phyloP scores from a whole-genome alignment of 2,797 vertebrate species.

The Manis javanica region DNA sequence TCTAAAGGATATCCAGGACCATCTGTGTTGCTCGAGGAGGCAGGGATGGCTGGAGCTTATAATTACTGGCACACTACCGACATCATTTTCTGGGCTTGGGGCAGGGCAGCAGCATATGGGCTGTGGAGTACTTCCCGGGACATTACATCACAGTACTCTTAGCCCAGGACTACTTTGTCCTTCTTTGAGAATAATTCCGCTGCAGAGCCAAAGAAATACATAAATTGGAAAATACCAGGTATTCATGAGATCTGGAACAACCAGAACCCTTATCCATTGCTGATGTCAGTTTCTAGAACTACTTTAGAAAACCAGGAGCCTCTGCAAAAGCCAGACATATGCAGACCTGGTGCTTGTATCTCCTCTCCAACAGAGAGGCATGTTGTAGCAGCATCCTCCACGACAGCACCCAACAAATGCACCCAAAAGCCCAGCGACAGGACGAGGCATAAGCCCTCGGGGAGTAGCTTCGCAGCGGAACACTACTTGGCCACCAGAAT shows the following conservation, averaged over 20 bases:
- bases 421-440: neutral
- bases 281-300: neutral
- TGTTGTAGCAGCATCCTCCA: neutral
- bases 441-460: neutral
- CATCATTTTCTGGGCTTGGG: neutral
- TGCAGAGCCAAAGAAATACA: neutral
- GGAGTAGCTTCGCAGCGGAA: neutral
- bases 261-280: neutral
- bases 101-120: neutral
- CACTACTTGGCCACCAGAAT: neutral
- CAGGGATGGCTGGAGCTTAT: neutral
- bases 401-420: neutral
- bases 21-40: neutral
- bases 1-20: slow-evolving; percentile 41
- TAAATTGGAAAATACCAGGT: neutral
- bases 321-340: neutral
- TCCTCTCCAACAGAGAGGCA: neutral
- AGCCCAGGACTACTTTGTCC: neutral
- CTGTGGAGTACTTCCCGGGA: neutral
- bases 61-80: neutral
- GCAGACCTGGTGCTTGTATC: neutral
- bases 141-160: slow-evolving; percentile 24
- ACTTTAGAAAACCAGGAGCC: neutral
- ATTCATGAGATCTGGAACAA: neutral
- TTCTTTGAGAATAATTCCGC: slow-evolving; percentile 28